Conservation (phyloP, 1,140 invertebrate species). For the Calephelis virginiensis region DNA sequence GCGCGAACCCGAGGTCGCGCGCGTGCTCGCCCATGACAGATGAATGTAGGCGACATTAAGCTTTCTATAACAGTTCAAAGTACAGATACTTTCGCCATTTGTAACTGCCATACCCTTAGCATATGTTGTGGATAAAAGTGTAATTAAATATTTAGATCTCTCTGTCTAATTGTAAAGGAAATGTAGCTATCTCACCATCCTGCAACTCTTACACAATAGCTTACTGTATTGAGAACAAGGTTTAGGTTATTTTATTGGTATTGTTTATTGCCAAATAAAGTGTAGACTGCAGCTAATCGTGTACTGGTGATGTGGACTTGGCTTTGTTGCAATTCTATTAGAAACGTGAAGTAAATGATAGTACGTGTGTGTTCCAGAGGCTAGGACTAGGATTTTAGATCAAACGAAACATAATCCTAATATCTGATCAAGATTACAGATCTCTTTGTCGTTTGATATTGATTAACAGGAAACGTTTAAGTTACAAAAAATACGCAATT, state of each 20-base stretch:
- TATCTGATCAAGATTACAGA: too few species aligned
- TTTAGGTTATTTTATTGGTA: constrained; percentile 11
- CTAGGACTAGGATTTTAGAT: too few species aligned
- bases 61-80: constrained; percentile 24
- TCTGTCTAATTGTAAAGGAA: not conserved
- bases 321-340: too few species aligned
- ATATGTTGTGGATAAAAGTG: constrained; percentile 4
- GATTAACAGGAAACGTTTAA: too few species aligned
- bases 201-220: constrained; percentile 8
- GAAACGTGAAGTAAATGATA: too few species aligned
- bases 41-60: constrained; percentile 22
- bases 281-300: not conserved
- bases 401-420: too few species aligned
- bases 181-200: not conserved
- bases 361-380: too few species aligned
- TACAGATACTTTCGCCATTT: constrained; percentile 24
- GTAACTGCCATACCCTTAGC: constrained; percentile 17
- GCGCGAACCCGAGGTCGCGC: constrained; percentile 50
- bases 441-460: too few species aligned
- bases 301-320: too few species aligned
- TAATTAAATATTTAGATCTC: constrained; percentile 8
- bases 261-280: constrained; percentile 12
- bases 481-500: too few species aligned
- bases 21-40: constrained; percentile 29
- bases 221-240: constrained; percentile 9